These are phyloP conservation scores for Zapornia atra DNA, from an alignment of 2,113 vertebrate genomes.

Conservation along the genomic window DNA sequence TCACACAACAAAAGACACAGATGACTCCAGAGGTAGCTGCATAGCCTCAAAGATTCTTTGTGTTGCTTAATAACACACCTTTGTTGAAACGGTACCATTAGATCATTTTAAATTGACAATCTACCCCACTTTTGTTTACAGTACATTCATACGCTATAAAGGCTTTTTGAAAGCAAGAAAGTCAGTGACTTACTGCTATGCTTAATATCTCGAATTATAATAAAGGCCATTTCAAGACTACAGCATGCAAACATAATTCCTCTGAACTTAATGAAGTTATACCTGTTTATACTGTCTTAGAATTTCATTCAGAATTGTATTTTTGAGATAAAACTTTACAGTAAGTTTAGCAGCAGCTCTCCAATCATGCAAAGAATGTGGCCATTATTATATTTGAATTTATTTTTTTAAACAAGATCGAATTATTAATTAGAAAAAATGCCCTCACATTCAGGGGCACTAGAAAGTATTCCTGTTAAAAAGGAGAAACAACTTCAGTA, in stretches of 20 bases:
- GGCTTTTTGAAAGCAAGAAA: not conserved
- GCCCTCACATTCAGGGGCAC: conserved; percentile 16
- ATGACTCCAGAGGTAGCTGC: not conserved
- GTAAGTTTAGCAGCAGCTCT: conserved; percentile 15
- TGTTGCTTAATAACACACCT: conserved; percentile 34
- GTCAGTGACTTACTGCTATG: not conserved
- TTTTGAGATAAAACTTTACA: not conserved
- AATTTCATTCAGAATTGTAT: not conserved
- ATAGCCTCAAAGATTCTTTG: not conserved
- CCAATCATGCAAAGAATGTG: conserved; percentile 27
- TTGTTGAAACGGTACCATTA: not conserved
- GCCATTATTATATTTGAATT: conserved; percentile 18
- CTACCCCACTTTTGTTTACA: conserved; percentile 12
- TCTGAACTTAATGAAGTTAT: conserved; percentile 9
- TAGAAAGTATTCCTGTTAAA: conserved; percentile 57
- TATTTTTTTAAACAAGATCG: conserved; percentile 46
- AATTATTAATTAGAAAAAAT: conserved; percentile 75
- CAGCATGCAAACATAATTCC: not conserved
- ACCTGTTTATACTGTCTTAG: not conserved
- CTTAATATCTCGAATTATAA: not conserved
- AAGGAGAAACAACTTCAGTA: conserved; percentile 51
- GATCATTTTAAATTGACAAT: conserved; percentile 17
- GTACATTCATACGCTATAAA: not conserved
- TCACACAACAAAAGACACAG: conserved; percentile 45
- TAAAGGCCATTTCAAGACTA: not conserved